Percentiles rank a stretch among this genome's conserved stretches.
These are phyloP conservation scores for Schizothorax lantsangensis DNA, from an alignment of 2,797 vertebrate genomes.

Conservation along the genomic window DNA sequence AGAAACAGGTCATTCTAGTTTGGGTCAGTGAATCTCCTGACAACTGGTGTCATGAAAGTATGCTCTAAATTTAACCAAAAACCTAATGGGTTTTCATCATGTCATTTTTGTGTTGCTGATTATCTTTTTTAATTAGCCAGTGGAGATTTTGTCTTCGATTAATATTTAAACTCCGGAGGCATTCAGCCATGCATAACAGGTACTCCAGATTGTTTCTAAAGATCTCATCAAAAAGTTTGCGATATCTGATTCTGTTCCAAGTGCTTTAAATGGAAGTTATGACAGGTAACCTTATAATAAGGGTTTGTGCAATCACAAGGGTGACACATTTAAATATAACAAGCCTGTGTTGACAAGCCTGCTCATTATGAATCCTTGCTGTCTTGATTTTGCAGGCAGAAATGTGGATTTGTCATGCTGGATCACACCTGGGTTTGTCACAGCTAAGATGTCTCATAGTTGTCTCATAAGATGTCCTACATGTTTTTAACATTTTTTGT, in stretches of 20 bases:
- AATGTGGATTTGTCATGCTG: conserved; percentile 18
- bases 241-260: neutral
- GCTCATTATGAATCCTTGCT: neutral
- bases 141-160: conserved; percentile 35
- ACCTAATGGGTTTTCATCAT: conserved; percentile 4
- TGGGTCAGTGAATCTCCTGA: conserved; percentile 53
- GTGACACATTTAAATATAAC: conserved; percentile 25
- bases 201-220: conserved; percentile 14
- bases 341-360: neutral
- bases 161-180: conserved; percentile 25
- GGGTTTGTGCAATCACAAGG: neutral
- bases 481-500: neutral
- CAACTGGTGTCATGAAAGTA: conserved; percentile 32
- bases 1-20: conserved; percentile 36
- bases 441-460: conserved; percentile 22
- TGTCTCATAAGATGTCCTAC: neutral
- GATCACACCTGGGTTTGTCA: conserved; percentile 6
- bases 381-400: conserved; percentile 5
- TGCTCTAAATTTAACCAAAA: conserved; percentile 43
- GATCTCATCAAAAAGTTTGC: conserved; percentile 16
- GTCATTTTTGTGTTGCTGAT: conserved; percentile 44
- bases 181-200: neutral
- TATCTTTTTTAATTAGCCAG: conserved; percentile 51
- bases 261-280: neutral
- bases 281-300: neutral